Evolutionary conservation across 1,140 invertebrate species (phyloP), one percentile per base, ranked within the genome.

Genomic region (Popillia japonica): DNA sequence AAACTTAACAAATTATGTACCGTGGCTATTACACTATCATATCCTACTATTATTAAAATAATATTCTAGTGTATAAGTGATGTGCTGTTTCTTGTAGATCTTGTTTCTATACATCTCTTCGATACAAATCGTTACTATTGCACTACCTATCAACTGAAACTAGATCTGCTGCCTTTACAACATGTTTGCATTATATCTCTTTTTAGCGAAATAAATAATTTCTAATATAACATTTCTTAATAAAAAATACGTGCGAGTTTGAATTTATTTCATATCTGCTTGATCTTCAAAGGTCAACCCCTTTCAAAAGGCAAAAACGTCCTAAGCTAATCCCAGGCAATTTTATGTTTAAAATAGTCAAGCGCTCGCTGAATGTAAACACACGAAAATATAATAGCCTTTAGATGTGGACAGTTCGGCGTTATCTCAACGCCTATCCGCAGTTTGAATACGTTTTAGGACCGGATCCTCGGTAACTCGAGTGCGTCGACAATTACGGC

Each of bases 371-470:
- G 72, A 78, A 78, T 73, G 77, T 78, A 78, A 78, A 78, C 77
- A 78, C 64, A 78, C 68, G 68, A 72, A 80, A 78, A 81, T 78
- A 79, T 81, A 79, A 81, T 78, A 77, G 77, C 77, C 75, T 80
- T 80, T 77, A 72, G 79, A 81, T 81, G 77, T 81, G 80, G 80
- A 79, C 80, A 80, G 74, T 81, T 75, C 72, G 59, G 72, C 73
- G 77, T 75, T 78, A 74, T 78, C 77, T 78, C 68, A 59, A 55
- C 77, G 68, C 72, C 77, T 41, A 72, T 72, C 68, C 44, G 22
- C 42, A 78, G 68, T 80, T 78, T 81, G 80, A 80, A 81, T 81
- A 79, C 75, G 75, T 78, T 72, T 64, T 73, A 77, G 59, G 61
- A 27, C 7, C 75, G 61, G 48, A 40, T 72, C 75, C 77, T 20